Evolutionary conservation across 2,888 invertebrate genomes (phyloP).

Genomic region (Creontiades dilutus): DNA sequence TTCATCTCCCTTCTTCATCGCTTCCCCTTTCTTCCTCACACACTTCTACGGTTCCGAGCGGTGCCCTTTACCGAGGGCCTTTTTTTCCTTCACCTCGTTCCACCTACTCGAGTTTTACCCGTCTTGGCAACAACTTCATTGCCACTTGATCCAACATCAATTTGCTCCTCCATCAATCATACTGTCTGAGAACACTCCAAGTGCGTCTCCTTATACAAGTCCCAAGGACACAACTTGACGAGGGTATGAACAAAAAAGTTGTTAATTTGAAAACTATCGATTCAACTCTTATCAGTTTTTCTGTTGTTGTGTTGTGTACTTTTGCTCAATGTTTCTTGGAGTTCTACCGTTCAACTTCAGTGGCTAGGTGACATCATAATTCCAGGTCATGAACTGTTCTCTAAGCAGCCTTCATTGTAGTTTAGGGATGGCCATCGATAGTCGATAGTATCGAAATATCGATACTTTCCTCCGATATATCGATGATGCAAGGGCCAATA

Average conservation of each 20-base stretch:
- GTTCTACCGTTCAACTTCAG: too few species aligned
- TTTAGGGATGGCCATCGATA: too few species aligned
- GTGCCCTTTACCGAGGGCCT: background rate
- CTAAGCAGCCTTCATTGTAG: too few species aligned
- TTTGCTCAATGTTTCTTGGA: too few species aligned
- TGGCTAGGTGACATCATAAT: too few species aligned
- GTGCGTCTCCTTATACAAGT: slow-evolving; percentile 4
- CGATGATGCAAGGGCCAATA: too few species aligned
- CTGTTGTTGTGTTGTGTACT: too few species aligned
- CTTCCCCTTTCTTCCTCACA: background rate
- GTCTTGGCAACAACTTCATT: slow-evolving; percentile 60
- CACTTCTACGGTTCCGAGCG: background rate
- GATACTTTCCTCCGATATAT: too few species aligned
- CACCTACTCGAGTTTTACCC: background rate
- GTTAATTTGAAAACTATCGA: slow-evolving; percentile 44
- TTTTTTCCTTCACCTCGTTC: slow-evolving; percentile 16
- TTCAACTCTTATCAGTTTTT: background rate
- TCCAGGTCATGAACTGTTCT: too few species aligned
- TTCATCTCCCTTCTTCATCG: background rate
- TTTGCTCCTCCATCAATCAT: slow-evolving; percentile 63
- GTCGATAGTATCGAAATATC: too few species aligned
- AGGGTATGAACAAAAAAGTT: slow-evolving; percentile 25
- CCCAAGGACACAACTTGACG: background rate
- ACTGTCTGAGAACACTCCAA: slow-evolving; percentile 9
- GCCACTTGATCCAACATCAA: slow-evolving; percentile 65